phyloP scores from a whole-genome alignment of 1,140 invertebrate genomes.

The Ceratitis capitata region DNA sequence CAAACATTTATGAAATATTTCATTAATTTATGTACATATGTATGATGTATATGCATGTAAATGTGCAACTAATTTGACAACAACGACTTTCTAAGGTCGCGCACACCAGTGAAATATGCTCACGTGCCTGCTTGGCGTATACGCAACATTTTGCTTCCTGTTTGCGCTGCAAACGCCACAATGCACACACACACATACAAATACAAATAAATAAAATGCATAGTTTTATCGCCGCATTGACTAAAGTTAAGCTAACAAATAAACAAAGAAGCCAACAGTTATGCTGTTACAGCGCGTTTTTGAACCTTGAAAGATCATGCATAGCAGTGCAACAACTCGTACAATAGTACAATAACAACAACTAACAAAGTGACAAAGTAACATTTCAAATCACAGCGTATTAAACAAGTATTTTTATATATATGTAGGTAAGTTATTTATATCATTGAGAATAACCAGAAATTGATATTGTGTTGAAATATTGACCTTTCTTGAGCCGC shows the following conservation, averaged over 20 bases:
- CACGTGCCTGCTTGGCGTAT: neutral
- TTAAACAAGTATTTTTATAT: too few relatives aligned
- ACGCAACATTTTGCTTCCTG: conserved; percentile 3
- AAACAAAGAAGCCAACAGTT: neutral
- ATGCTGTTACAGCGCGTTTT: neutral
- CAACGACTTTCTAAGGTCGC: neutral
- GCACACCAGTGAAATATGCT: neutral
- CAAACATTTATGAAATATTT: too few relatives aligned
- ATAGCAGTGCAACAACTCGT: neutral
- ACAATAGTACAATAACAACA: too few relatives aligned
- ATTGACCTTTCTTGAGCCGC: neutral
- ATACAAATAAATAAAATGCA: neutral
- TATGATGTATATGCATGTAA: neutral
- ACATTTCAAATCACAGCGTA: neutral
- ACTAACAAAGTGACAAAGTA: neutral
- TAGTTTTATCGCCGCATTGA: too few relatives aligned
- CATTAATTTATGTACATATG: too few relatives aligned
- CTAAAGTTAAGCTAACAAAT: neutral
- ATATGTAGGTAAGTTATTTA: neutral
- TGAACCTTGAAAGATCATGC: neutral
- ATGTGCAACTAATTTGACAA: neutral
- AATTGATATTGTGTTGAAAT: neutral
- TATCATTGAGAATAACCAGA: neutral
- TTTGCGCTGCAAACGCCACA: neutral
- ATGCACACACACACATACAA: neutral